Base-by-base conservation (phyloP, 2,797 vertebrate genomes). In the Pitangus sulphuratus region DNA sequence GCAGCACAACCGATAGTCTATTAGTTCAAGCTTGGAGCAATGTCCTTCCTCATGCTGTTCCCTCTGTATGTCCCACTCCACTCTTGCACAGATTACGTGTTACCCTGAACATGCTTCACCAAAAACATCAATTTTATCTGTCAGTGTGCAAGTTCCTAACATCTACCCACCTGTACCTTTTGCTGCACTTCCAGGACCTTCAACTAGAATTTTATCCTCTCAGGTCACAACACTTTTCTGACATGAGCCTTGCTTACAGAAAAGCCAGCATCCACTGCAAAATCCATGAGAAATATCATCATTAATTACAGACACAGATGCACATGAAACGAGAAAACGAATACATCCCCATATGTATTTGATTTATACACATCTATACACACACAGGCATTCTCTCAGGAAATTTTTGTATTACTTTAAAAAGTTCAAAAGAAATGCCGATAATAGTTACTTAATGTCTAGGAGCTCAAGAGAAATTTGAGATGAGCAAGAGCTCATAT, bases 241-340 rank as follows among this genome's bases (percentile, higher is more conserved):
- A 37, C 31, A 12, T 2, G 3, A 82, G 8, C 19, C n/a, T 69
- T 33, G 4, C 37, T 81, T 50, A 44, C n/a, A 71, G 39, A 51
- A 50, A 33, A 66, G 15, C 11, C 33, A 51, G 11, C 24, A 42
- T 25, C 11, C 7, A 6, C 26, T 12, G 22, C 4, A 18, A 79
- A 86, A 64, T 7, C n/a, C 31, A 5, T 47, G 21, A 87, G 47
- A 93, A 82, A 56, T 25, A 10, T 1, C 26, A 18, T n/a, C 17
- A 17, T 21, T 53, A 58, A 72, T 30, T 42, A 42, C 26, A 57
- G 57, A 35, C 3, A 4, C 31, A 75, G 47, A 51, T 5, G 12
- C 1, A 51, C 0, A 2, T 1, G 2, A 53, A 89, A 81, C 1
- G 3, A 83, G 10, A 42, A 79, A 57, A 89, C 5, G 0, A 39